Evolutionary conservation across 1,140 invertebrate genomes (phyloP), one percentile per base, ranked within the genome.

Genomic region (Trichonephila clavipes): DNA sequence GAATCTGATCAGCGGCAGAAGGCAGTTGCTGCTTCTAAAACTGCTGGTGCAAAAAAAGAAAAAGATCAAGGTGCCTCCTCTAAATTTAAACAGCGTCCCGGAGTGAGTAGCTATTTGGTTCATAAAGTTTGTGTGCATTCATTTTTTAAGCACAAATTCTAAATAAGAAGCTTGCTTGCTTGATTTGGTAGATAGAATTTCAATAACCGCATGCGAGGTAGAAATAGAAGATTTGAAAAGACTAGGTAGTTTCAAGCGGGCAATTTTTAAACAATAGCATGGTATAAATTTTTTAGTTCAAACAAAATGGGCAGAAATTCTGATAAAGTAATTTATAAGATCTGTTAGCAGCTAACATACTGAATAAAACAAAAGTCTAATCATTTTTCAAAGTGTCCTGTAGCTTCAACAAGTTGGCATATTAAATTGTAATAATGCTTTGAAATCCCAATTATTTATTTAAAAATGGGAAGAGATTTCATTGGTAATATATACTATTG

Each of bases 41-140:
- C 72, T 77, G 24, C 72, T 77, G 72, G 72, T 77, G 72, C 72
- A 77, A 77, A 77, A 77, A 77, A 77, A 77, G 72, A 77, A 77
- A 77, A 77, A 77, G 69, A 77, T 34, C 72, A 77, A 77, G 72
- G 72, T 16, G 72, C 34, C 28, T 40, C 72, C 28, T 6, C 16
- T 77, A 77, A 77, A 77, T 77, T 77, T 77, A 77, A 40, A 77
- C 34, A 19, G 34, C 72, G 72, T 40, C 28, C 28, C 28, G 72
- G 24, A 77, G 72, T 77, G 72, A 77, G 72, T 77, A 77, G 34
- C 72, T 18, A 77, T 77, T 77, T 77, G 72, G 72, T 77, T 77
- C 24, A 77, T 77, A 77, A 77, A 24, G 14, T 77, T 77, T 69
- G 28, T 77, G 72, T 77, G 72, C 72, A 77, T 40, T 77, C 34